These are phyloP conservation scores for Hypothenemus hampei DNA, from an alignment of 1,140 invertebrate genomes.

Conservation along the genomic window DNA sequence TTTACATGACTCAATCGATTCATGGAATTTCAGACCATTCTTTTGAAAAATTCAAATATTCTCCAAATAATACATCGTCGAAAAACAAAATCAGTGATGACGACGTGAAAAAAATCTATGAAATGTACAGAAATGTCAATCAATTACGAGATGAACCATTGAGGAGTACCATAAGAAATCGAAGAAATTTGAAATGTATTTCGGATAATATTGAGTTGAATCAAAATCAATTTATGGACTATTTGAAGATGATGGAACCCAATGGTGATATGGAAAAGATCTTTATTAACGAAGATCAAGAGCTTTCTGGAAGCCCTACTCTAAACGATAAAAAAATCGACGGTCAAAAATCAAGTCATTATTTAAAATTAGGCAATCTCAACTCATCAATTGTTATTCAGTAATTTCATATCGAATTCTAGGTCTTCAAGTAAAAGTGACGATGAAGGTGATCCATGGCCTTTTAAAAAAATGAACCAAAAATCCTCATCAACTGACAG, in stretches of 20 bases:
- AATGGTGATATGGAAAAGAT: conserved; percentile 32
- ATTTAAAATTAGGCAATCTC: conserved; percentile 26
- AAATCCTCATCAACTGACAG: conserved; percentile 33
- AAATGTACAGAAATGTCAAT: conserved; percentile 31
- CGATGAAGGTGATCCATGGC: conserved; percentile 29
- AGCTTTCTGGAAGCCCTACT: not conserved
- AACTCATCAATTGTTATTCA: conserved; percentile 21
- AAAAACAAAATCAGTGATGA: conserved; percentile 17
- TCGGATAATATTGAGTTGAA: conserved; percentile 34
- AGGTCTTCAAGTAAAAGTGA: conserved; percentile 39
- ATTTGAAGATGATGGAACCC: conserved; percentile 36
- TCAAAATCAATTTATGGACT: conserved; percentile 36
- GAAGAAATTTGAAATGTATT: conserved; percentile 30
- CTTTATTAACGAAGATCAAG: conserved; percentile 21
- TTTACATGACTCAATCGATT: too few relatives aligned
- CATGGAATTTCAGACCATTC: too few relatives aligned
- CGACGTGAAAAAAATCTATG: conserved; percentile 29
- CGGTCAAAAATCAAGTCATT: conserved; percentile 31
- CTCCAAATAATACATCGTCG: too few relatives aligned
- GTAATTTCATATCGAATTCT: not conserved
- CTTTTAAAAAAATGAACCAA: conserved; percentile 20
- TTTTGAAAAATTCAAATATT: too few relatives aligned
- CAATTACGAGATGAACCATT: conserved; percentile 7
- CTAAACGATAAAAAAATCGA: conserved; percentile 21
- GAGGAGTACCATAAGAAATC: conserved; percentile 6